Percentiles rank a stretch among this genome's conserved stretches.
Conservation (phyloP, 2,888 invertebrate genomes). For the Cataglyphis albicans region DNA sequence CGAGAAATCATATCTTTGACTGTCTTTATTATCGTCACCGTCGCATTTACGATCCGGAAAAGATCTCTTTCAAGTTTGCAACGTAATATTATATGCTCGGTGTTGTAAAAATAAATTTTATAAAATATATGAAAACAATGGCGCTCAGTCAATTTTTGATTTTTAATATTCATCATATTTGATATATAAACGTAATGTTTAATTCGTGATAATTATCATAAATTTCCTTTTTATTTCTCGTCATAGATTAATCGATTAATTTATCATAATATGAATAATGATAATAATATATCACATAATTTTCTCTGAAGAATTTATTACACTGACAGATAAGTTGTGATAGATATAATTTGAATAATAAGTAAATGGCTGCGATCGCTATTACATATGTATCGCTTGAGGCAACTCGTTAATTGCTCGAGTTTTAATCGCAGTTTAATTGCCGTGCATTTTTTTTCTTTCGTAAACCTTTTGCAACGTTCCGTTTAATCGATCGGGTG, state of each 20-base stretch:
- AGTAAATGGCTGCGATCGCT: neutral
- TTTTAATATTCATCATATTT: neutral
- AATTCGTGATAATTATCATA: neutral
- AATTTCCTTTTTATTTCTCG: neutral
- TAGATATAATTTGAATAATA: constrained; percentile 12
- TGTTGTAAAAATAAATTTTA: neutral
- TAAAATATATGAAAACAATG: neutral
- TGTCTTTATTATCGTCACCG: constrained; percentile 9
- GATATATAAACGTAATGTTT: neutral
- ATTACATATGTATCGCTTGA: neutral
- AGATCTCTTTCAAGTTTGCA: neutral
- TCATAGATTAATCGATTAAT: neutral
- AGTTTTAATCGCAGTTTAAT: constrained; percentile 22
- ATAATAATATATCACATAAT: neutral
- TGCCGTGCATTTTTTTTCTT: neutral
- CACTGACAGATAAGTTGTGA: neutral
- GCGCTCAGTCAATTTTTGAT: neutral
- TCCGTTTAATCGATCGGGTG: constrained; percentile 7
- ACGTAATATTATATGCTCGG: neutral
- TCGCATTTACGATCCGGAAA: constrained; percentile 3
- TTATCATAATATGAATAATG: neutral
- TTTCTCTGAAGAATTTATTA: neutral
- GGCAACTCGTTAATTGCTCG: constrained; percentile 22
- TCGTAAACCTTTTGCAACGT: neutral
- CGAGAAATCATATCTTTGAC: constrained; percentile 43